Conservation (phyloP, 2,888 invertebrate genomes). For the Drosophila longiperda region DNA sequence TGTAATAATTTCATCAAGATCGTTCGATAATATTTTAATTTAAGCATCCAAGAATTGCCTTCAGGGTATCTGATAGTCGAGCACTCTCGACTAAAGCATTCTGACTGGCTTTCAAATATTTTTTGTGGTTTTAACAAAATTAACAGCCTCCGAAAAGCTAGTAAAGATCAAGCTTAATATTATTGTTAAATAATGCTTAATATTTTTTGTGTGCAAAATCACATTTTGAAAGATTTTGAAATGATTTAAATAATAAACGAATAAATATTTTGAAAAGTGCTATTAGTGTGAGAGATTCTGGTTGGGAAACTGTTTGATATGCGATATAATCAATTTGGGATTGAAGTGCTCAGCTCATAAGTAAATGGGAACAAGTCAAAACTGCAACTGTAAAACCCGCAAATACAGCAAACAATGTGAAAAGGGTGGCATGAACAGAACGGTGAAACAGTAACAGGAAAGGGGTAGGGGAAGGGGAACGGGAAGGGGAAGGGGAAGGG, state of each 20-base stretch:
- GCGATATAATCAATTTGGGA: slow-evolving; percentile 3
- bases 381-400: slow-evolving; percentile 31
- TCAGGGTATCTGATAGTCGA: neutral
- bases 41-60: neutral
- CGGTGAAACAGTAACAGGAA: slow-evolving; percentile 12
- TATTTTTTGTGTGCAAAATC: neutral
- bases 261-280: neutral
- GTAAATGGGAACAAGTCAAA: slow-evolving; percentile 46
- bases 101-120: neutral
- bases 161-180: neutral
- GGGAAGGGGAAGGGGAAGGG: slow-evolving; percentile 13
- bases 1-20: neutral
- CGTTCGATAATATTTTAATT: neutral
- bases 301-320: neutral
- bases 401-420: slow-evolving; percentile 27
- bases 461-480: slow-evolving; percentile 3
- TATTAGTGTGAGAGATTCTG: neutral
- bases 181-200: too few relatives aligned
- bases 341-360: slow-evolving; percentile 8
- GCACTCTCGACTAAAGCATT: neutral
- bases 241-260: neutral
- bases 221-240: neutral
- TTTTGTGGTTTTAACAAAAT: neutral
- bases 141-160: neutral
- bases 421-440: slow-evolving; percentile 20